Evolutionary conservation across 92 coral and sea anemone species (phyloP).

Genomic region (Umimayanthus chanpuru): DNA sequence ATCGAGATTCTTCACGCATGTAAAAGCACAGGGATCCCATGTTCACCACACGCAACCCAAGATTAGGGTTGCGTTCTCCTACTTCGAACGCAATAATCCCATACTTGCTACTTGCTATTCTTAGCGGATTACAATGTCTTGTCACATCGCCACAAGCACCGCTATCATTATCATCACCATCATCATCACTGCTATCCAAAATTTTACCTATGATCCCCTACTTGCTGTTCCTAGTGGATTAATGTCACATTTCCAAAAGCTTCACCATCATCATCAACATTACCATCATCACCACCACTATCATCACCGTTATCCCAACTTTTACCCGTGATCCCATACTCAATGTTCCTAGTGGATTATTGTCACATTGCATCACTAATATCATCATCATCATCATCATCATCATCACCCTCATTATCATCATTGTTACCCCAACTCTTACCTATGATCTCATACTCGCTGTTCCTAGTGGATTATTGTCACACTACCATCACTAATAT

Average conservation of each 20-base stretch:
- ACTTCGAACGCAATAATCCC: no score
- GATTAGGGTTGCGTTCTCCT: no score
- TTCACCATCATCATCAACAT: no score
- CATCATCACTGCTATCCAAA: background rate
- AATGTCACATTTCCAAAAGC: slow-evolving; percentile 16
- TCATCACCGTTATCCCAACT: background rate
- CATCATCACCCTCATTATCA: no score
- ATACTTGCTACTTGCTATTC: slow-evolving; percentile 97
- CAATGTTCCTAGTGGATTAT: slow-evolving; percentile 83
- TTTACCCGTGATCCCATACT: slow-evolving; percentile 93
- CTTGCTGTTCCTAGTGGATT: slow-evolving; percentile 90
- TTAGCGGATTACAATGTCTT: slow-evolving; percentile 66
- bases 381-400: no score
- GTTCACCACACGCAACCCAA: no score
- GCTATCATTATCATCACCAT: no score
- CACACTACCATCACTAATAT: no score
- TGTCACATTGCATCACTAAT: slow-evolving; percentile 24
- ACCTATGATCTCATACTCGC: slow-evolving; percentile 97
- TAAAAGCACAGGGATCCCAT: no score
- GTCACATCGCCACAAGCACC: background rate
- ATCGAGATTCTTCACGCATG: no score
- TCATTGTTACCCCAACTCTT: background rate
- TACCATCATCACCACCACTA: no score
- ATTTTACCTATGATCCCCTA: slow-evolving; percentile 64
- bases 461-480: slow-evolving; percentile 75